Percentiles rank a stretch among this genome's conserved stretches.
These are phyloP conservation scores for human (Homo sapiens) DNA, from an alignment of 2,113 vertebrate species.

Conservation along the genomic window DNA sequence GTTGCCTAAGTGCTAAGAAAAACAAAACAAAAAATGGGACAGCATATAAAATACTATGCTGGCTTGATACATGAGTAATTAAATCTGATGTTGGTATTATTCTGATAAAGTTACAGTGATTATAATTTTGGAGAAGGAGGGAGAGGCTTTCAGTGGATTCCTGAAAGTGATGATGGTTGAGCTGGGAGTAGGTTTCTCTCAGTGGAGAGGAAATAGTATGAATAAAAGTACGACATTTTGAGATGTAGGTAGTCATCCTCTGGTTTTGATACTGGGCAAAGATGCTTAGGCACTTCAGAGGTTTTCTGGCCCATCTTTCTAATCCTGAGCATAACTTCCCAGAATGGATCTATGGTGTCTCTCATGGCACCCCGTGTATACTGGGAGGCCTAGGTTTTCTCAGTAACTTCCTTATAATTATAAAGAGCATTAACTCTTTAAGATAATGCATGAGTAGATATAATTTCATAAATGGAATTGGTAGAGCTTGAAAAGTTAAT, in stretches of 20 bases:
- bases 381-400: neutral
- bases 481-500: constrained; percentile 52
- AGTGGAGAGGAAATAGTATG: neutral
- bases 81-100: neutral
- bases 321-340: neutral
- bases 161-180: neutral
- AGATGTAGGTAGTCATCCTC: neutral
- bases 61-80: neutral
- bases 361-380: neutral
- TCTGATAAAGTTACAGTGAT: neutral
- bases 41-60: neutral
- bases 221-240: neutral
- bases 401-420: neutral
- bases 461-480: constrained; percentile 46
- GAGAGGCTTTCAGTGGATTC: neutral
- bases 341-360: neutral
- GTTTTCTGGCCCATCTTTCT: neutral
- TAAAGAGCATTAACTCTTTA: constrained; percentile 34
- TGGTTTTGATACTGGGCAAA: neutral
- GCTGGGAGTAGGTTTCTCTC: neutral
- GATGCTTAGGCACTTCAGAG: neutral
- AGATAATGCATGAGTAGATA: neutral
- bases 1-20: neutral
- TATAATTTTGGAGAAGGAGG: neutral
- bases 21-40: neutral